Evolutionary conservation across 2,113 vertebrate species (phyloP), one percentile per base, ranked within the genome.

Genomic region (Clarias macrocephalus): DNA sequence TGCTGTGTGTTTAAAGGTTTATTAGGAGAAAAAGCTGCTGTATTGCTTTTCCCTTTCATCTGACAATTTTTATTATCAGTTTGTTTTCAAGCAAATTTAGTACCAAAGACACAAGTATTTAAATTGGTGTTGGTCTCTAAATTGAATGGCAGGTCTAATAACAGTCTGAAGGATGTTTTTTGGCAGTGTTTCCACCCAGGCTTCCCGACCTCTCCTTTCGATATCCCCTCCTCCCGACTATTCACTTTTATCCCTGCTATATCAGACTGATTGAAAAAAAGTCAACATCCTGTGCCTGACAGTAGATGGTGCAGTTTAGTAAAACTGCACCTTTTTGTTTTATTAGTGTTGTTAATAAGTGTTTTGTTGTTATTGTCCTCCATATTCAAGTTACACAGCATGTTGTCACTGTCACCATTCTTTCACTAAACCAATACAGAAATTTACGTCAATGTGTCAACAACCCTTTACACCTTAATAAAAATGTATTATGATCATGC

Each of bases 301-400:
- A 77, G 75, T 56, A 77, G 75, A 77, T 77, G 75, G 75, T 54
- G 75, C 48, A 77, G 54, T 77, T 75, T 23, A 73, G 73, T n/a
- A 76, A 76, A 11, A n/a, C 0, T 76, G 48, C 18, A 73, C 33
- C 11, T 73, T 21, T 21, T 52, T 52, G 11, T 75, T 75, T n/a
- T 23, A 42, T 19, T 72, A 72, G 19, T 37, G 30, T 37, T 72
- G 30, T 37, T 37, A 23, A 68, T 30, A 28, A 68, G 8, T 63
- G 12, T 63, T 63, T 6, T 66, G 6, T 18, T 70, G 13, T 5
- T 70, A 16, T 70, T 42, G 42, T 48, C 21, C 16, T 73, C 6
- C 18, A 72, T 72, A 21, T 72, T 72, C 12, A 4, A 59, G 59
- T 21, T 19, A 65, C 8, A n/a, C 25, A 65, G 62, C 13, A 16